Conservation (phyloP, 2,888 invertebrate species). For the Geophilus truncorum region DNA sequence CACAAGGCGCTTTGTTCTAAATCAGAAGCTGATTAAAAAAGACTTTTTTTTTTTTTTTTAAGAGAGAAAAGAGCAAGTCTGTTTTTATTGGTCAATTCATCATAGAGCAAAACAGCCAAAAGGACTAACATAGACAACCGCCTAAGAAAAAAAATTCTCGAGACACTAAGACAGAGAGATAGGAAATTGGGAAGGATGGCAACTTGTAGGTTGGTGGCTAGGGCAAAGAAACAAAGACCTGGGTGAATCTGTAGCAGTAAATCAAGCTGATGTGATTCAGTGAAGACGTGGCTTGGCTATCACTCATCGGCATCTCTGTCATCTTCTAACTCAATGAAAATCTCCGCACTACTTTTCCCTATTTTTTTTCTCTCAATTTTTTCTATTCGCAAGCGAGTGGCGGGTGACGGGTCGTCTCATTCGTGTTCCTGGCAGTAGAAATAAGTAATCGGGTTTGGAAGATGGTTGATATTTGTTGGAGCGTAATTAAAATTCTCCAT, state of each 20-base stretch:
- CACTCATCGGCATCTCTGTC: constrained; percentile 9
- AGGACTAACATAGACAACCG: neutral
- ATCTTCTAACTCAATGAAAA: neutral
- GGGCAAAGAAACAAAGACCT: constrained; percentile 3
- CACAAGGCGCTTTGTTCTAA: neutral
- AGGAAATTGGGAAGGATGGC: neutral
- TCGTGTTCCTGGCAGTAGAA: no score
- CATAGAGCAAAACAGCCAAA: neutral
- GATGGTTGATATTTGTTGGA: no score
- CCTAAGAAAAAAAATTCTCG: neutral
- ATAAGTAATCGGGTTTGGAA: no score
- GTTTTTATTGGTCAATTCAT: neutral
- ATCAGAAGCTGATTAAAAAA: neutral
- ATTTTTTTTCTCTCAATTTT: neutral
- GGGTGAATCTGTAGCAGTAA: neutral
- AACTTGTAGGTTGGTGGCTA: constrained; percentile 10
- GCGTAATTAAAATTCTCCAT: no score
- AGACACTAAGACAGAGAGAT: neutral
- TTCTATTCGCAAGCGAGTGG: no score
- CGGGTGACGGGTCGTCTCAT: no score
- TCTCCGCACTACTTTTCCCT: neutral
- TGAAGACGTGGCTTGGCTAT: neutral
- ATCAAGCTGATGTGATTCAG: constrained; percentile 12
- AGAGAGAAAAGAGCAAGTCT: neutral
- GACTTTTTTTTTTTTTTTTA: neutral